A percentile compares a stretch with the other conserved stretches of the same genome.
Conservation (phyloP, 1,140 invertebrate species). For the Rhynchophorus ferrugineus region DNA sequence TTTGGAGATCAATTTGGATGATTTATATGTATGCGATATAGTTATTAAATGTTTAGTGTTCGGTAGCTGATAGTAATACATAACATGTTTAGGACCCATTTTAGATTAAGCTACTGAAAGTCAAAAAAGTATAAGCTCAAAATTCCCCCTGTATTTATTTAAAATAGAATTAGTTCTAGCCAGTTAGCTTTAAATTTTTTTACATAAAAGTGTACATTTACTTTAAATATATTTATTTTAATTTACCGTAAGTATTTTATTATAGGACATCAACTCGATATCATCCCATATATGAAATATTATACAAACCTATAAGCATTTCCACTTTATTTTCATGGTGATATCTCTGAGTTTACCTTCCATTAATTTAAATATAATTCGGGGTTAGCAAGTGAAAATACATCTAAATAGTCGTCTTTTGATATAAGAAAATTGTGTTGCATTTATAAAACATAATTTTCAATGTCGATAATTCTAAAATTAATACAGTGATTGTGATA, state of each 20-base stretch:
- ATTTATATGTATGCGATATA: constrained; percentile 19
- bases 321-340: too few species aligned
- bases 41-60: constrained; percentile 16
- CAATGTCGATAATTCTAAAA: too few species aligned
- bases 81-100: constrained; percentile 23
- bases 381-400: too few species aligned
- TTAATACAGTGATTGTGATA: too few species aligned
- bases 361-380: too few species aligned
- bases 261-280: constrained; percentile 10
- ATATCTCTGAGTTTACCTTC: too few species aligned
- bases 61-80: constrained; percentile 27
- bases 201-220: constrained; percentile 25
- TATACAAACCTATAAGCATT: too few species aligned
- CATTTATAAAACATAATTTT: too few species aligned
- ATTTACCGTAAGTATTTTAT: constrained; percentile 19
- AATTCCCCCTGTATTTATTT: constrained; percentile 25
- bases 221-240: constrained; percentile 35
- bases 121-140: constrained; percentile 32
- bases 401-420: too few species aligned
- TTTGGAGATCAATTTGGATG: too few species aligned
- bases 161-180: constrained; percentile 31
- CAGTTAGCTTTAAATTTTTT: constrained; percentile 23
- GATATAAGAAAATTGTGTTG: too few species aligned
- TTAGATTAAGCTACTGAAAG: constrained; percentile 32
- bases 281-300: too few species aligned